Evolutionary conservation across 2,888 invertebrate species (phyloP).

Genomic region (Trichopria drosophilae): DNA sequence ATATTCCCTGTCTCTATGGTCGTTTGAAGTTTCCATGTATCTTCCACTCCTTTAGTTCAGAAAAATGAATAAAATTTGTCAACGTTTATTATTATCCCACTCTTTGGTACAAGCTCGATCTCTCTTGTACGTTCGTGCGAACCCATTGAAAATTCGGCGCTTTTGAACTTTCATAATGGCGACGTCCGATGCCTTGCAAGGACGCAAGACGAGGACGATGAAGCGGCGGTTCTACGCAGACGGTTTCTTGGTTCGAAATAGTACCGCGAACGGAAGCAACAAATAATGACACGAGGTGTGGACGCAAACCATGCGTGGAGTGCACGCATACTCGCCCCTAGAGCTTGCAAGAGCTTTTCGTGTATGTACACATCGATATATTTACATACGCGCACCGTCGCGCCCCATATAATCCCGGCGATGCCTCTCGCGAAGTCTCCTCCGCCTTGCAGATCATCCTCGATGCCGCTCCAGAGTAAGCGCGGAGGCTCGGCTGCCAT

Average conservation of each 20-base stretch:
- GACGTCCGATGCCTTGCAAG: not conserved
- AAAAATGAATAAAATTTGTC: constrained; percentile 46
- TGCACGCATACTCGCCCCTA: constrained; percentile 34
- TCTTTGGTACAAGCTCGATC: not conserved
- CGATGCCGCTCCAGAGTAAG: no score
- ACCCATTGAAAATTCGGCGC: constrained; percentile 43
- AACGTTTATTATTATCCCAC: constrained; percentile 43
- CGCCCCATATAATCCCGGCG: constrained; percentile 57
- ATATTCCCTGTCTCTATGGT: not conserved
- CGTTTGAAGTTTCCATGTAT: constrained; percentile 2
- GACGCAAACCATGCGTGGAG: constrained; percentile 55
- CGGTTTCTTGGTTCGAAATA: constrained; percentile 39
- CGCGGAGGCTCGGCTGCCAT: constrained; percentile 12
- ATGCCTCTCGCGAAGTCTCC: constrained; percentile 52
- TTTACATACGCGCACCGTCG: constrained; percentile 44
- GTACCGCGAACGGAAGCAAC: constrained; percentile 56
- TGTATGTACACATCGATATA: not conserved
- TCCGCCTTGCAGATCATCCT: not conserved
- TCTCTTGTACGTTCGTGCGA: constrained; percentile 25
- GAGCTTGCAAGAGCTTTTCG: constrained; percentile 16
- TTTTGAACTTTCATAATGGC: constrained; percentile 36
- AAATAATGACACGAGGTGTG: constrained; percentile 57
- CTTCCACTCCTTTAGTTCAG: no score
- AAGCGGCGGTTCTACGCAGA: not conserved
- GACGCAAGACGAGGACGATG: not conserved